Percentiles rank a stretch among this genome's conserved stretches.
Evolutionary conservation across 2,797 vertebrate genomes (phyloP).

Genomic region (Buceros bicornis): DNA sequence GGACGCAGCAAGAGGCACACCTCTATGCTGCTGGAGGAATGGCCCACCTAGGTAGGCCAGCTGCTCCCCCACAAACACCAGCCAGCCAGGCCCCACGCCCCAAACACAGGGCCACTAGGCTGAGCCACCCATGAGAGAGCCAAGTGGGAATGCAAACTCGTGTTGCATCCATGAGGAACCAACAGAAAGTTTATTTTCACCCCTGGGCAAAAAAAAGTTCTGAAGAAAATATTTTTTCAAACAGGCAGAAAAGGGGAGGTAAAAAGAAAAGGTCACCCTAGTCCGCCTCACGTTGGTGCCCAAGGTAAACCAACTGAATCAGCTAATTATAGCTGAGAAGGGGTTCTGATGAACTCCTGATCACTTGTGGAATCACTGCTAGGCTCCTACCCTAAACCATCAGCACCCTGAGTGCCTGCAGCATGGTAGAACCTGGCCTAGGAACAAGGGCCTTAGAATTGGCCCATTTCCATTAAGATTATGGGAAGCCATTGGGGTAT

Average conservation of each 20-base stretch:
- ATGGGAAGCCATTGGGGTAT: background rate
- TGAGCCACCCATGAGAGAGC: background rate
- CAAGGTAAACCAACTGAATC: background rate
- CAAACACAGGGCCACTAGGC: background rate
- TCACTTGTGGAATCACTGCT: background rate
- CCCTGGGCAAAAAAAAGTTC: background rate
- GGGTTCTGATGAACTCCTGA: background rate
- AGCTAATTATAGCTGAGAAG: background rate
- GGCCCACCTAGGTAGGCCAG: background rate
- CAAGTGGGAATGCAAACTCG: background rate
- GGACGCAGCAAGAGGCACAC: background rate
- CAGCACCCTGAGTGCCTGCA: background rate
- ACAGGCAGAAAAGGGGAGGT: background rate
- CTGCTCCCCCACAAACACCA: background rate
- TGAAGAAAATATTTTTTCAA: background rate
- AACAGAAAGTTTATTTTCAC: background rate
- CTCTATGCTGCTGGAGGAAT: background rate
- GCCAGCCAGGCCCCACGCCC: accelerated
- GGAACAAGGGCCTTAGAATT: background rate
- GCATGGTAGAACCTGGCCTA: background rate
- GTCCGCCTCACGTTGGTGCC: background rate
- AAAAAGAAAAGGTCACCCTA: background rate
- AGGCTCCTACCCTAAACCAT: background rate
- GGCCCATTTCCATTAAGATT: background rate
- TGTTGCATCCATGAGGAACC: background rate